Base-by-base conservation (phyloP, 1,140 invertebrate genomes). In the Drosophila willistoni region DNA sequence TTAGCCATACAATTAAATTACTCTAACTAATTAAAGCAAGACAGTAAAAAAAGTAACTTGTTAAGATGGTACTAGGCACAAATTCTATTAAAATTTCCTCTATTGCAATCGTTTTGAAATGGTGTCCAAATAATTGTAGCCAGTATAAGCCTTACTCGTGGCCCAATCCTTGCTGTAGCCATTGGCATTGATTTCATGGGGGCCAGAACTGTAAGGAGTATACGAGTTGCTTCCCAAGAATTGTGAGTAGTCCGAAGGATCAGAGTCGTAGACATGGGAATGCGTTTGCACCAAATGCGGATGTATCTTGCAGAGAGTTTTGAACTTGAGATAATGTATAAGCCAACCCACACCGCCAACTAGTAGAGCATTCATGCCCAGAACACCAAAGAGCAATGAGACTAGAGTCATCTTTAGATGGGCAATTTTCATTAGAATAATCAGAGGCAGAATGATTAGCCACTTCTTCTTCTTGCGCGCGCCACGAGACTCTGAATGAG, bases 341-440 rank as follows among this genome's bases (percentile, higher is more conserved):
- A 91, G 73, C 90, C 90, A 91, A 25, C 77, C 87, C 9, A 73
- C 73, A 25, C 87, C 90, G 61, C 87, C 90, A 7, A 91, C 79
- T 44, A 91, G 41, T n/a, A 91, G 55, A 12, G 90, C 78, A 51
- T 91, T 91, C 69, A 91, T 72, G 66, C 87, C 90, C 17, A 90
- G 55, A 1, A 91, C 82, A 13, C 71, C 70, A 19, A 91, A 13
- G 33, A 91, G 68, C 57, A 91, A 56, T 12, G 73, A 74, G 6
- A 91, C 87, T n/a, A 90, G 12, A 0, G 90, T 91, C 90, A 91
- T 91, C 51, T 91, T 91, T n/a, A 91, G 51, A 19, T 91, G 90
- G 0, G 90, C 85, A 12, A 91, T 91, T 60, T 91, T 91, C 76
- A 91, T 79, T 5, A 91, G 63, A 10, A 91, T 91, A 12, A 91